Evolutionary conservation across 2,888 invertebrate genomes (phyloP).

Genomic region (Helleia helle): DNA sequence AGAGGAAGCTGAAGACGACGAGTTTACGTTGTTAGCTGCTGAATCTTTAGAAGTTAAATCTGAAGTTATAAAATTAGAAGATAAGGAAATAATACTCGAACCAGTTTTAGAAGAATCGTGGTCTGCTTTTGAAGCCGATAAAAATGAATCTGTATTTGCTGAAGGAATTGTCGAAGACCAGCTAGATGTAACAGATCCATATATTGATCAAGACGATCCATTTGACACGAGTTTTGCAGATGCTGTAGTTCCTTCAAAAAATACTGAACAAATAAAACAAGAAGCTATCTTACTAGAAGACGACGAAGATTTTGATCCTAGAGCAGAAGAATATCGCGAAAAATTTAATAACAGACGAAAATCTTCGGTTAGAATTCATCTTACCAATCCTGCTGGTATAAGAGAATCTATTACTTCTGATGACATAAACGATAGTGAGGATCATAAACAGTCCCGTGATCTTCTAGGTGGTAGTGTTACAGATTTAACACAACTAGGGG

Average conservation of each 20-base stretch:
- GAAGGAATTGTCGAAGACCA: conserved; percentile 63
- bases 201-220: conserved; percentile 81
- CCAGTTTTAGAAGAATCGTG: conserved; percentile 72
- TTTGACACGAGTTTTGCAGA: conserved; percentile 90
- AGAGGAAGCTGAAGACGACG: conserved; percentile 81
- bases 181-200: conserved; percentile 56
- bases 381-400: conserved; percentile 77
- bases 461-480: conserved; percentile 84
- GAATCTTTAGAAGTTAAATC: conserved; percentile 78
- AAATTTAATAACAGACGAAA: conserved; percentile 57
- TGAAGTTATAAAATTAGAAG: conserved; percentile 58
- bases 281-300: conserved; percentile 54
- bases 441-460: conserved; percentile 72
- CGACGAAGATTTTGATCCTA: conserved; percentile 77
- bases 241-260: conserved; percentile 75
- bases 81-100: conserved; percentile 48
- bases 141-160: conserved; percentile 57
- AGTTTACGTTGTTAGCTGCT: conserved; percentile 85
- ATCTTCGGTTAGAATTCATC: conserved; percentile 74
- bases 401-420: conserved; percentile 72
- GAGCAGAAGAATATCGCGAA: conserved; percentile 72
- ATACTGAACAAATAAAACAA: conserved; percentile 53
- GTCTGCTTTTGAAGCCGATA: conserved; percentile 78
- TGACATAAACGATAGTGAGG: conserved; percentile 56
- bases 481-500: conserved; percentile 80